Conservation (phyloP, 2,797 vertebrate species). For the Gymnoscopelus braueri region DNA sequence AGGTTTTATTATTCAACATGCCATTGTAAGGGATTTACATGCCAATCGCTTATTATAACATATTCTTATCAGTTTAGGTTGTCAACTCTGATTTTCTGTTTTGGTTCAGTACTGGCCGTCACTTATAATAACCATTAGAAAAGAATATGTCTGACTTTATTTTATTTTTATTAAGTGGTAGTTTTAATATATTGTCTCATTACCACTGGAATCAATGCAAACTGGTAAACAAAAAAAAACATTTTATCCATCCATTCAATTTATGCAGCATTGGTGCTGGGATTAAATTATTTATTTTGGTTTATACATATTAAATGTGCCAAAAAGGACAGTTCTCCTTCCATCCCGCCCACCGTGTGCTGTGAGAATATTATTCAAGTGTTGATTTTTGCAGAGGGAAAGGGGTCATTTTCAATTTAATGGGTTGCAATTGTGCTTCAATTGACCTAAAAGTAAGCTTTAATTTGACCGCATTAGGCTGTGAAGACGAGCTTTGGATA, state of each 20-base stretch:
- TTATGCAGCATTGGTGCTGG: constrained; percentile 33
- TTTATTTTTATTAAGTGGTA: constrained; percentile 35
- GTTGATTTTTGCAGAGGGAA: constrained; percentile 28
- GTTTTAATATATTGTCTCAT: constrained; percentile 47
- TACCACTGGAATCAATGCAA: constrained; percentile 27
- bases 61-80: constrained; percentile 9
- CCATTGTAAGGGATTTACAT: constrained; percentile 13
- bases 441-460: constrained; percentile 42
- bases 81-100: constrained; percentile 9
- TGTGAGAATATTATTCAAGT: constrained; percentile 32
- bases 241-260: constrained; percentile 42
- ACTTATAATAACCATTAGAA: constrained; percentile 19
- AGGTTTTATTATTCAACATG: constrained; percentile 19
- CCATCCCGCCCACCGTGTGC: constrained; percentile 5
- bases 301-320: constrained; percentile 48
- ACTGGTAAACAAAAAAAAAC: not conserved
- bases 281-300: constrained; percentile 25
- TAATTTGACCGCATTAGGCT: constrained; percentile 54
- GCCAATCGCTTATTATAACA: not conserved
- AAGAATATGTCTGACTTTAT: constrained; percentile 29
- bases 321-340: constrained; percentile 15
- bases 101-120: constrained; percentile 19
- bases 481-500: constrained; percentile 49
- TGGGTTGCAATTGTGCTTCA: constrained; percentile 12
- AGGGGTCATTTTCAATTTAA: not conserved